Conservation (phyloP, 30 jellyfish, hydroid and myxozoan species). For the Mastigias papua region DNA sequence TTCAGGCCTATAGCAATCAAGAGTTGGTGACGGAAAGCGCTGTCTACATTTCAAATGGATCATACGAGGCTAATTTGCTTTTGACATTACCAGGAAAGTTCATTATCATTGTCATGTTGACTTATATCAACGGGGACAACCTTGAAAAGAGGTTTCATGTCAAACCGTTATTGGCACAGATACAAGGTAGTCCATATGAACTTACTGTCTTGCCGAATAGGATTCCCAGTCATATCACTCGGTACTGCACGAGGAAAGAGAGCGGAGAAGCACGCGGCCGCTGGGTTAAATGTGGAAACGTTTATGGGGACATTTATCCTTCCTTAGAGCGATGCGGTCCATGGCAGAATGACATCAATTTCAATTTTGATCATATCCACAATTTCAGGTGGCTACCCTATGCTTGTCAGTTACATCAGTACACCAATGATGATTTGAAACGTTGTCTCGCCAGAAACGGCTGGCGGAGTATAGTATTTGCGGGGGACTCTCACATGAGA, state of each 20-base stretch:
- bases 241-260: conserved; percentile 73
- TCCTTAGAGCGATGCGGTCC: conserved; percentile 97
- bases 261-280: conserved; percentile 90
- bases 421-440: conserved; percentile 88
- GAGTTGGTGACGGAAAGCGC: conserved; percentile 80
- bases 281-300: conserved; percentile 95
- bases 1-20: conserved; percentile 87
- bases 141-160: conserved; percentile 78
- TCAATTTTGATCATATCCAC: conserved; percentile 87
- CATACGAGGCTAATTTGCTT: conserved; percentile 80
- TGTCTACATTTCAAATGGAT: conserved; percentile 64
- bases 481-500: conserved; percentile 98
- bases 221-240: conserved; percentile 71
- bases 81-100: conserved; percentile 81
- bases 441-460: conserved; percentile 84
- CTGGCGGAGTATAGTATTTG: conserved; percentile 88
- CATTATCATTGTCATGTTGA: conserved; percentile 76
- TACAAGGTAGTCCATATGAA: conserved; percentile 86
- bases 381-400: conserved; percentile 96
- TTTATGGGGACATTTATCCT: conserved; percentile 67
- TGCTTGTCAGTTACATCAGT: conserved; percentile 92
- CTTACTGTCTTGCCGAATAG: conserved; percentile 27
- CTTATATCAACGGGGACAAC: conserved; percentile 78
- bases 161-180: conserved; percentile 78
- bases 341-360: conserved; percentile 79